Evolutionary conservation across 2,113 vertebrate genomes (phyloP).

Genomic region (Chauna torquata): DNA sequence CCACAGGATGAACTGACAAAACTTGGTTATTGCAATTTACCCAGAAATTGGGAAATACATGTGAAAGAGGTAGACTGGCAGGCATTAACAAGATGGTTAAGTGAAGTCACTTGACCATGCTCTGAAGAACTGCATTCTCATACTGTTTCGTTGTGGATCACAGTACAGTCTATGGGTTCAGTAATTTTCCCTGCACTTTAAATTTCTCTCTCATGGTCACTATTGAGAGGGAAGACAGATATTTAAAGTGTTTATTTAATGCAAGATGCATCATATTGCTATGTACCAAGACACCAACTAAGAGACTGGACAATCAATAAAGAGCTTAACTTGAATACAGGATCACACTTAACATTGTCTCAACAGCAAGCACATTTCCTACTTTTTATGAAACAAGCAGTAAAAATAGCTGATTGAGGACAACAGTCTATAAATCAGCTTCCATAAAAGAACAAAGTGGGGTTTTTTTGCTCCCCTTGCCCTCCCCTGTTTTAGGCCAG

Average conservation of each 20-base stretch:
- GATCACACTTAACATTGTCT: background rate
- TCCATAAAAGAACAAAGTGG: background rate
- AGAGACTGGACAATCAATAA: background rate
- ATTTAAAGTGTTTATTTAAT: background rate
- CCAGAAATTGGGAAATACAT: accelerated
- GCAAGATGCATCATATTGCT: background rate
- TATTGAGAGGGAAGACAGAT: background rate
- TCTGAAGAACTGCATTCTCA: background rate
- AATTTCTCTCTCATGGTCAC: background rate
- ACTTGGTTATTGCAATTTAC: background rate
- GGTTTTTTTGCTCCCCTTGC: background rate
- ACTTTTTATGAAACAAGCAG: background rate
- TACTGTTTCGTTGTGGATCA: background rate
- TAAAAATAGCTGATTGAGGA: background rate
- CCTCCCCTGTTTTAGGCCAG: background rate
- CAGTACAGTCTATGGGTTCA: background rate
- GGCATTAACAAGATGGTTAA: background rate
- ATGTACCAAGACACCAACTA: background rate
- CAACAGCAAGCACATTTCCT: background rate
- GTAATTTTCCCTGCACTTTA: background rate
- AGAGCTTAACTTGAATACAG: background rate
- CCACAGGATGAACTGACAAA: background rate
- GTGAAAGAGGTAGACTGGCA: background rate
- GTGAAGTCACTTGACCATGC: background rate
- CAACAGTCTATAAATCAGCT: background rate